A percentile compares a stretch with the other conserved stretches of the same genome.
Evolutionary conservation across 2,113 vertebrate species (phyloP).

Genomic region (Thalassoma bifasciatum): DNA sequence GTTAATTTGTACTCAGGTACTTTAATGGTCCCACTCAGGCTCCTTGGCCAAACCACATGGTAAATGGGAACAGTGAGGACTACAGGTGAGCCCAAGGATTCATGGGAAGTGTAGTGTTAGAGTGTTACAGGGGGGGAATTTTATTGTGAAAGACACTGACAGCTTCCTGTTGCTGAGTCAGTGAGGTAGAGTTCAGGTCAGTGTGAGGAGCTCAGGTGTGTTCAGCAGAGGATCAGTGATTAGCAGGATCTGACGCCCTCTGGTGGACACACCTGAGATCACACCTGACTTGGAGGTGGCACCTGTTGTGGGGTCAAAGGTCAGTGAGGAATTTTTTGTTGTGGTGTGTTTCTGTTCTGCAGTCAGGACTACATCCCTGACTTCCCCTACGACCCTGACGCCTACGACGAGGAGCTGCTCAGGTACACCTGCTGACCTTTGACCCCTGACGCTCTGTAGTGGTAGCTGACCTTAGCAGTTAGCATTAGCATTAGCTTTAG

Average conservation of each 20-base stretch:
- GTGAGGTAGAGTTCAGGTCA: background rate
- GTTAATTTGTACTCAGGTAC: conserved; percentile 60
- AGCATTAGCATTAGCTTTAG: no score
- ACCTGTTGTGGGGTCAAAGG: background rate
- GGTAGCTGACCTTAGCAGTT: no score
- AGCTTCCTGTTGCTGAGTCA: background rate
- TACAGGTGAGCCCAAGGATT: conserved; percentile 74
- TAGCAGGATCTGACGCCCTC: background rate
- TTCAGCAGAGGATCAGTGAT: background rate
- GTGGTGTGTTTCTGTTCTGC: conserved; percentile 45
- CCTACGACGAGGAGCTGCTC: conserved; percentile 72
- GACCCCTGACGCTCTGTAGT: no score
- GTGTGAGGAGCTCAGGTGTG: background rate
- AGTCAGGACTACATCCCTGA: conserved; percentile 79
- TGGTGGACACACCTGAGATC: background rate
- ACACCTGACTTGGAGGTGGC: background rate
- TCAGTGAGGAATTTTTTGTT: background rate
- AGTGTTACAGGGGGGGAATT: background rate
- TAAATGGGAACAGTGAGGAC: conserved; percentile 78
- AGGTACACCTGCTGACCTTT: conserved; percentile 68
- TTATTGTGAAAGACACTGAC: background rate
- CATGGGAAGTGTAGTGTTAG: conserved; percentile 27
- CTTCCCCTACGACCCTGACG: conserved; percentile 69
- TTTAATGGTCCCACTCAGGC: conserved; percentile 59
- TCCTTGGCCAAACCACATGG: conserved; percentile 71